phyloP scores from a whole-genome alignment of 2,888 invertebrate genomes.

The Crioceris asparagi region DNA sequence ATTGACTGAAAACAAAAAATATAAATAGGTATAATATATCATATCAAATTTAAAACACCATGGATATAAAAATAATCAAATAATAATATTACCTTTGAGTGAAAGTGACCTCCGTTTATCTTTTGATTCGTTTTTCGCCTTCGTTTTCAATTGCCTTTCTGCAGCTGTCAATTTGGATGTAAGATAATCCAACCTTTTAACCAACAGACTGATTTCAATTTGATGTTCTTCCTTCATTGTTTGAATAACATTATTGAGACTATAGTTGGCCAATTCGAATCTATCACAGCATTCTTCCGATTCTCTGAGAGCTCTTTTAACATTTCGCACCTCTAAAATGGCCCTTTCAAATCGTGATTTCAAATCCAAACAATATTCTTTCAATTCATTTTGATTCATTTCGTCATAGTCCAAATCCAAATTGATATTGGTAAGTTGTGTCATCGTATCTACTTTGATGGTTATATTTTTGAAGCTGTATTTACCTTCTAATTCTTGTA shows the following conservation, averaged over 20 bases:
- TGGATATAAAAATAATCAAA: too few relatives aligned
- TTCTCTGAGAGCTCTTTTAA: slow-evolving; percentile 70
- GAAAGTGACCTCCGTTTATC: slow-evolving; percentile 74
- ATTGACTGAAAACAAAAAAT: too few relatives aligned
- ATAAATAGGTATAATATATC: too few relatives aligned
- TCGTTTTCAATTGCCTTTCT: slow-evolving; percentile 71
- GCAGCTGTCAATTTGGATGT: slow-evolving; percentile 70
- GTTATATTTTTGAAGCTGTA: slow-evolving; percentile 47
- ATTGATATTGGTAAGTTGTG: slow-evolving; percentile 71
- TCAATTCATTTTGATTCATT: slow-evolving; percentile 63
- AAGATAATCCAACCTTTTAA: slow-evolving; percentile 71
- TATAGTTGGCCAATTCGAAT: slow-evolving; percentile 67
- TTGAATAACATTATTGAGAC: slow-evolving; percentile 61
- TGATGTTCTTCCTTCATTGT: slow-evolving; percentile 51
- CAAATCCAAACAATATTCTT: slow-evolving; percentile 71
- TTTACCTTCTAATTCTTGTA: slow-evolving; percentile 60
- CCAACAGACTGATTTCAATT: slow-evolving; percentile 70
- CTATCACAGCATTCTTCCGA: slow-evolving; percentile 72
- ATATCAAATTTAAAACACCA: too few relatives aligned
- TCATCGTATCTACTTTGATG: slow-evolving; percentile 57
- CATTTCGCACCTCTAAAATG: slow-evolving; percentile 69
- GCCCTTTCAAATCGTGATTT: slow-evolving; percentile 71
- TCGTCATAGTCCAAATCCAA: slow-evolving; percentile 62
- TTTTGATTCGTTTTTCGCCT: slow-evolving; percentile 69
- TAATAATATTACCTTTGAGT: slow-evolving; percentile 64